Evolutionary conservation across 2,113 vertebrate genomes (phyloP), one percentile per base, ranked within the genome.

Genomic region (Stictonetta naevosa): DNA sequence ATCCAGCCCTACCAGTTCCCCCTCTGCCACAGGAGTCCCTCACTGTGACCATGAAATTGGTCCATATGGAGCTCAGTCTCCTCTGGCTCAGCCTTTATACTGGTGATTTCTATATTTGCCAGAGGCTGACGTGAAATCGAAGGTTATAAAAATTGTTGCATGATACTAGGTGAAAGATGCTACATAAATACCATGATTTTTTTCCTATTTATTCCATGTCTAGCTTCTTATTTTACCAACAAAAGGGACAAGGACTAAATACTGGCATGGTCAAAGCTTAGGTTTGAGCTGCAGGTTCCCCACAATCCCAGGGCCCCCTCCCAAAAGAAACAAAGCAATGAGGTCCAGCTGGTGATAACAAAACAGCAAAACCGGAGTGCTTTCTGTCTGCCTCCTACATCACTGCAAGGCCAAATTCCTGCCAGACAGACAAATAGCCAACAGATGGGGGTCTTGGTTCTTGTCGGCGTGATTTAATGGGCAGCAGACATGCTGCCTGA

Each of bases 311-410:
- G 28, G 28, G 8, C 20, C 21, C n/a, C 8, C 38, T 64, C 22
- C 13, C 13, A 22, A 6, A 15, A 0, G 11, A 69, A 81, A 26
- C 25, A 48, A 55, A 59, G 6, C 31, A 50, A 10, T 0, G 0
- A 0, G 9, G 34, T 52, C 44, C 40, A 60, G 52, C 14, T 26
- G 62, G 38, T 0, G 2, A 14, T 52, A 67, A 42, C 6, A 46
- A 58, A 76, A 6, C 17, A 56, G 22, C 29, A 29, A 34, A 40
- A 5, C 11, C 31, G 20, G 25, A 2, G 8, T 10, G 8, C 42
- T 83, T 33, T 36, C 52, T 38, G 36, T 25, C 67, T 5, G 1
- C 44, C 40, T 83, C 34, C 55, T 7, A 36, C 40, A 36, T 22
- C 38, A 22, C 1, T 9, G 19, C 31, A 21, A 60, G 50, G 67